Percentiles rank a stretch among this genome's conserved stretches.
Conservation (phyloP, 37 sponge, comb jelly and placozoan species). For the Theonella swinhoei region DNA sequence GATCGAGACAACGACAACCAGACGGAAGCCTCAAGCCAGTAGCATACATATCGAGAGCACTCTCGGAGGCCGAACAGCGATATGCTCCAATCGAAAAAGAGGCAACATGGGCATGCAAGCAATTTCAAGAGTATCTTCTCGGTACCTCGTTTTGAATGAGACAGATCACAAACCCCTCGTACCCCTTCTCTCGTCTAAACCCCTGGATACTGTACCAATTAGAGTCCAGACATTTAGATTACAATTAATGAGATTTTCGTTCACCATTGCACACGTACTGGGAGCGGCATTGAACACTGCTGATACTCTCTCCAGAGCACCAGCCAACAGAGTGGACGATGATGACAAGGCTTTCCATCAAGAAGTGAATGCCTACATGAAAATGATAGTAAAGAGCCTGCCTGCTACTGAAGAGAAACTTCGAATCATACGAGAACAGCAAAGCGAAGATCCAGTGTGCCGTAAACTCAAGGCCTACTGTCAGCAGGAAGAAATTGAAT, state of each 20-base stretch:
- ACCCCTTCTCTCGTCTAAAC: slow-evolving; percentile 8
- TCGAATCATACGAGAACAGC: background rate
- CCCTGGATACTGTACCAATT: slow-evolving; percentile 21
- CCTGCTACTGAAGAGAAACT: background rate
- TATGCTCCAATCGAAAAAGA: slow-evolving; percentile 57
- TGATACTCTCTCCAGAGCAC: slow-evolving; percentile 12
- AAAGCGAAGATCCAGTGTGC: background rate
- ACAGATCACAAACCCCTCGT: slow-evolving; percentile 61
- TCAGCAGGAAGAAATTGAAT: background rate
- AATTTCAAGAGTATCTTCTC: slow-evolving; percentile 11
- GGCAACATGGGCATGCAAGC: slow-evolving; percentile 35
- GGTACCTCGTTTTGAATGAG: background rate
- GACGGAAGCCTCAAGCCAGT: slow-evolving; percentile 15
- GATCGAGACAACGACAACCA: slow-evolving; percentile 1
- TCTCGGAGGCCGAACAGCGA: slow-evolving; percentile 30
- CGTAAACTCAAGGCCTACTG: slow-evolving; percentile 7
- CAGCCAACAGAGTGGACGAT: background rate
- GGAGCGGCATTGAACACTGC: slow-evolving; percentile 8
- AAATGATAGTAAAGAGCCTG: background rate
- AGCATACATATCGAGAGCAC: slow-evolving; percentile 1
- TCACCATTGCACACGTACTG: background rate
- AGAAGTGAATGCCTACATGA: background rate
- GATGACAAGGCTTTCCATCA: background rate
- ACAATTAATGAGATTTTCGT: background rate
- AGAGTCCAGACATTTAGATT: slow-evolving; percentile 7